Percentiles rank a stretch among this genome's conserved stretches.
Conservation (phyloP, 1,140 invertebrate species). For the Hormaphis cornu region DNA sequence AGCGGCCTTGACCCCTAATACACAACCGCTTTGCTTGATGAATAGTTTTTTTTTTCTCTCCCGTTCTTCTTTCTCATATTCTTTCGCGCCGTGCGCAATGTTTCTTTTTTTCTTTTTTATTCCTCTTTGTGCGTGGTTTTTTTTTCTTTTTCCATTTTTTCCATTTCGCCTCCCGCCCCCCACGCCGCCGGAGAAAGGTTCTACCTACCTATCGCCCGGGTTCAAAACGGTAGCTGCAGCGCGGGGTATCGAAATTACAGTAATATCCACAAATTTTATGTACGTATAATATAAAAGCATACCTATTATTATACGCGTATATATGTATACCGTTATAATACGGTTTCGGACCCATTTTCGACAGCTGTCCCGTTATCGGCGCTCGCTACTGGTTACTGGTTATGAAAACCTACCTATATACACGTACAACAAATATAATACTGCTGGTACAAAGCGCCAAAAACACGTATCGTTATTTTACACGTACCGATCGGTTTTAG, state of each 20-base stretch:
- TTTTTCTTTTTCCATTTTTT: background rate
- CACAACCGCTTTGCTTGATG: background rate
- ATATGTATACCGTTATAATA: slow-evolving; percentile 33
- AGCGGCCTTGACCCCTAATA: slow-evolving; percentile 28
- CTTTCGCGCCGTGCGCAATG: background rate
- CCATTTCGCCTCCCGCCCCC: no score
- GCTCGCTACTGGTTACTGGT: slow-evolving; percentile 5
- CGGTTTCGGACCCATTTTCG: slow-evolving; percentile 30
- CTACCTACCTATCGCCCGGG: background rate
- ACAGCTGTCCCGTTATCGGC: slow-evolving; percentile 23
- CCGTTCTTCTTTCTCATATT: background rate
- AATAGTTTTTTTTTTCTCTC: background rate
- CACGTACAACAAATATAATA: no score
- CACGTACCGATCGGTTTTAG: slow-evolving; percentile 29
- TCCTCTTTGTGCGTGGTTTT: background rate
- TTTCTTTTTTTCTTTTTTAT: background rate
- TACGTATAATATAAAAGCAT: no score
- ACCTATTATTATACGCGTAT: no score
- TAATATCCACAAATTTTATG: slow-evolving; percentile 31
- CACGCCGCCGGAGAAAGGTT: background rate
- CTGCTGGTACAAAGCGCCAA: slow-evolving; percentile 8
- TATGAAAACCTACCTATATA: no score
- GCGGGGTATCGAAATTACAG: slow-evolving; percentile 28
- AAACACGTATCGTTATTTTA: no score
- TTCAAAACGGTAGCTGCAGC: slow-evolving; percentile 17